These are phyloP conservation scores for Lithophane leautieri DNA, from an alignment of 2,888 invertebrate genomes.

Conservation along the genomic window DNA sequence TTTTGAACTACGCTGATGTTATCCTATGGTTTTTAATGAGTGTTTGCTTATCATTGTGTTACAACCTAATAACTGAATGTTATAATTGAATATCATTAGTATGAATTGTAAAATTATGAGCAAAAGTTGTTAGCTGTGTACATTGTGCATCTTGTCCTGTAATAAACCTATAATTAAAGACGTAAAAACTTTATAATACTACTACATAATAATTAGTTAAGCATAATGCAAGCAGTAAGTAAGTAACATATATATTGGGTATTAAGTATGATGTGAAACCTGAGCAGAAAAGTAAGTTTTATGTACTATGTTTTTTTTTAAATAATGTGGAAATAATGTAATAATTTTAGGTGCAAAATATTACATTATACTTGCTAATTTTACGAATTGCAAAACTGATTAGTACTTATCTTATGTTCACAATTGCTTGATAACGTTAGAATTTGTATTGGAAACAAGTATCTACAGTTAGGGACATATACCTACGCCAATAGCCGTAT, in stretches of 20 bases:
- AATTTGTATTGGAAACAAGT: not conserved
- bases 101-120: not conserved
- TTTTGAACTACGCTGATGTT: slow-evolving; percentile 4
- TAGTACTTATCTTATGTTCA: not conserved
- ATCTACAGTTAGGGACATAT: not conserved
- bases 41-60: slow-evolving; percentile 11
- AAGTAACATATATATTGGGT: too few relatives aligned
- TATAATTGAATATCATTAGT: slow-evolving; percentile 9
- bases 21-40: not conserved
- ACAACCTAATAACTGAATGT: not conserved
- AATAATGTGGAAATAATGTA: not conserved
- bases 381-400: not conserved
- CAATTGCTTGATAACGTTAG: not conserved
- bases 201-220: too few relatives aligned
- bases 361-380: not conserved
- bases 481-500: not conserved
- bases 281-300: not conserved
- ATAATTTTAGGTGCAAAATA: not conserved
- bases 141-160: not conserved
- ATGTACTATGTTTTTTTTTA: not conserved
- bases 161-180: slow-evolving; percentile 8
- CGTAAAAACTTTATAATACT: not conserved
- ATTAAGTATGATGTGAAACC: too few relatives aligned
- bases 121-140: not conserved
- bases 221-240: too few relatives aligned